phyloP scores from a whole-genome alignment of 2,888 invertebrate genomes.

The Asteroscopus sphinx region DNA sequence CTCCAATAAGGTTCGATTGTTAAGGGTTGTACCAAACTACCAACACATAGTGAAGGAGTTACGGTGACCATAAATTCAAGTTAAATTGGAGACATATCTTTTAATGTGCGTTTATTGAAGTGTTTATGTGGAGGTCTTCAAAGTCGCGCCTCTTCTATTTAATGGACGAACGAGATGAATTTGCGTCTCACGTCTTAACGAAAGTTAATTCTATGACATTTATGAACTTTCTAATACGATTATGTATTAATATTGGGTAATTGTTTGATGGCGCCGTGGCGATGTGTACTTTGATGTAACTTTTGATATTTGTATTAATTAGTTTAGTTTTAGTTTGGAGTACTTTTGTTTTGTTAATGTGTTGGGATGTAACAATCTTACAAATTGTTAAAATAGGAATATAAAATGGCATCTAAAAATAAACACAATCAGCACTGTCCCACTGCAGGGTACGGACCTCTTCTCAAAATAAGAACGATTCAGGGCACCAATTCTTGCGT shows the following conservation, averaged over 20 bases:
- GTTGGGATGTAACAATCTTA: neutral
- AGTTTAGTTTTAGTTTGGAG: slow-evolving; percentile 26
- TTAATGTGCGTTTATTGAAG: slow-evolving; percentile 86
- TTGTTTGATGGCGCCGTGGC: slow-evolving; percentile 37
- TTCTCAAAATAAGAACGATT: too few relatives aligned
- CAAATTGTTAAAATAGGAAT: neutral
- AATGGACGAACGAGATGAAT: slow-evolving; percentile 69
- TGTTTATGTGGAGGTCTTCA: slow-evolving; percentile 79
- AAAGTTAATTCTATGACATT: slow-evolving; percentile 36
- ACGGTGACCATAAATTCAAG: slow-evolving; percentile 84
- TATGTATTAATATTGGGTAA: slow-evolving; percentile 37
- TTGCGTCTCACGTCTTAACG: slow-evolving; percentile 60
- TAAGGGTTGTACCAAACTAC: slow-evolving; percentile 38
- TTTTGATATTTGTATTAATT: slow-evolving; percentile 38
- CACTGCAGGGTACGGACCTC: too few relatives aligned
- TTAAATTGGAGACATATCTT: slow-evolving; percentile 87
- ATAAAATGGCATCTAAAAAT: neutral
- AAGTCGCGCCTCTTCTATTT: slow-evolving; percentile 69
- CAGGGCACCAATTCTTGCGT: too few relatives aligned
- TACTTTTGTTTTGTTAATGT: slow-evolving; percentile 16
- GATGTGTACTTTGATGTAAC: slow-evolving; percentile 29
- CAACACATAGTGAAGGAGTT: slow-evolving; percentile 67
- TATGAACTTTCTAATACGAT: slow-evolving; percentile 41
- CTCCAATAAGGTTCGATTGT: slow-evolving; percentile 9
- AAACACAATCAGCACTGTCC: too few relatives aligned